phyloP scores from a whole-genome alignment of 1,140 invertebrate genomes.

The Drosophila santomea region DNA sequence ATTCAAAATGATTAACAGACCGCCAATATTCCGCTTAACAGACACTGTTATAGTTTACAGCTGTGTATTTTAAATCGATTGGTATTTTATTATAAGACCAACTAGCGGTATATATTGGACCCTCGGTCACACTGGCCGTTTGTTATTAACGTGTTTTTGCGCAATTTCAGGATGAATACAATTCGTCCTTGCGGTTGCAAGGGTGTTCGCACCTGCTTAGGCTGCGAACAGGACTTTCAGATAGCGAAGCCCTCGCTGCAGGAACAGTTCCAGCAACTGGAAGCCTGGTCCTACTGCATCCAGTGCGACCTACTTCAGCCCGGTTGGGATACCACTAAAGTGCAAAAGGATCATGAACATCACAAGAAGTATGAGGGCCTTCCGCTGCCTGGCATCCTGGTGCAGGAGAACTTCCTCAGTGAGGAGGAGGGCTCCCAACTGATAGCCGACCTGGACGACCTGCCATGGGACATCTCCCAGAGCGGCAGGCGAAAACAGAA shows the following conservation, averaged over 20 bases:
- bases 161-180: slow-evolving; percentile 87
- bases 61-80: too few relatives aligned
- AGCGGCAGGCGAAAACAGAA: slow-evolving; percentile 99
- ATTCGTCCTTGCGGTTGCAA: slow-evolving; percentile 95
- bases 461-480: slow-evolving; percentile 96
- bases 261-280: slow-evolving; percentile 85
- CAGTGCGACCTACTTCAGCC: slow-evolving; percentile 90
- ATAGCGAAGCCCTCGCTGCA: slow-evolving; percentile 85
- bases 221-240: slow-evolving; percentile 91
- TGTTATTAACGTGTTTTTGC: slow-evolving; percentile 3
- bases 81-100: too few relatives aligned
- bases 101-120: background rate
- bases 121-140: background rate
- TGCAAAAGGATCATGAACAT: slow-evolving; percentile 87
- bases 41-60: too few relatives aligned
- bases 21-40: too few relatives aligned
- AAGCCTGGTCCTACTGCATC: slow-evolving; percentile 90
- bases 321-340: slow-evolving; percentile 88
- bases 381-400: slow-evolving; percentile 89
- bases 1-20: too few relatives aligned
- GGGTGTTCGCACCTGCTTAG: slow-evolving; percentile 94
- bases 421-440: slow-evolving; percentile 89
- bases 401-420: slow-evolving; percentile 91
- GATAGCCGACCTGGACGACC: slow-evolving; percentile 90
- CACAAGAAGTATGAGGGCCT: slow-evolving; percentile 87